Base-by-base conservation (phyloP, 2,888 invertebrate species). In the Chloromyia formosa region DNA sequence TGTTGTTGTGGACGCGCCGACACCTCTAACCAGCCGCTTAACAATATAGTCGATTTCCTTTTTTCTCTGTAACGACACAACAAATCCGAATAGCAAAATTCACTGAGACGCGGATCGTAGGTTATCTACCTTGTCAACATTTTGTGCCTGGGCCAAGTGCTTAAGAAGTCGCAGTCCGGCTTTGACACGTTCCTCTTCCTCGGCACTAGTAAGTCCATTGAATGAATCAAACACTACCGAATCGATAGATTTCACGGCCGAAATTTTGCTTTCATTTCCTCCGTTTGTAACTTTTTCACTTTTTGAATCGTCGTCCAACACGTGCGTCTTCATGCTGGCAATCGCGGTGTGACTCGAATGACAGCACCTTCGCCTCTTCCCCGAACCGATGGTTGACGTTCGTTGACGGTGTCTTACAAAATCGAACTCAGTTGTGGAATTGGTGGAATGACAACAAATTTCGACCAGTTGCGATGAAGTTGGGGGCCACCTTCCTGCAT, bases 1-100 rank as follows among this genome's bases (percentile, higher is more conserved):
- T 22, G 87, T 86, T 22, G 88, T 87, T 53, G 90, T 87, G 20
- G 91, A 89, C 1, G 93, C 90, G 42, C 93, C 93, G 76, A 93
- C 85, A 77, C 94, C 93, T 78, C 92, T 87, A 1, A 94, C 87
- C 66, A 94, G 84, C 79, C 94, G 87, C 77, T 88, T 90, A 45
- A 94, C 81, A 0, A 89, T 88, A 84, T 94, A 93, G 62, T 88
- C 85, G 12, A 90, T 78, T 82, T 93, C 92, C 81, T 88, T 87
- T 79, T 86, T 86, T 80, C 87, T 88, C 92, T 90, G 81, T 75
- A 86, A 83, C 1, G 66, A 75, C 49, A 49, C 1, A 49, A 35
- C 40, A 58, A 54, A 5, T 49, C 12, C 49, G 10, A n/a, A n/a
- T 49, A 53, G 16, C 49, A 54, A 35, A 64, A 58, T 62, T 10